A percentile compares a stretch with the other conserved stretches of the same genome.
These are phyloP conservation scores for Arge pagana DNA, from an alignment of 2,888 invertebrate genomes.

Conservation along the genomic window DNA sequence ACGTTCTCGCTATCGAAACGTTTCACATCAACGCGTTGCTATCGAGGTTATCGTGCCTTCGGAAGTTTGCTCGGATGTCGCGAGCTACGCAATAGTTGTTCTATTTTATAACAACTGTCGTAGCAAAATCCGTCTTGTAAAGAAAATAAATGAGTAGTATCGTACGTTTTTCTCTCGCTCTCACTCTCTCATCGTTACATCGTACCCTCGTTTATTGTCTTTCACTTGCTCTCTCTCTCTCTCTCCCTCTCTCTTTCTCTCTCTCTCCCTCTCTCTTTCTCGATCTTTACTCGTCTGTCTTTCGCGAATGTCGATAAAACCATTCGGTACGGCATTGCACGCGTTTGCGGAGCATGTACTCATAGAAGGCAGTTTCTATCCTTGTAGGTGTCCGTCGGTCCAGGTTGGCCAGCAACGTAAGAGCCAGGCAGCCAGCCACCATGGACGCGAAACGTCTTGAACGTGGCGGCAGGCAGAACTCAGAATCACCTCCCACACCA, in stretches of 20 bases:
- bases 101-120: not conserved
- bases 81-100: not conserved
- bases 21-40: not conserved
- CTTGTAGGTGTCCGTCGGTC: constrained; percentile 70
- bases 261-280: constrained; percentile 39
- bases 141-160: not conserved
- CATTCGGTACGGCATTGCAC: constrained; percentile 45
- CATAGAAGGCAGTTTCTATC: constrained; percentile 73
- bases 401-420: constrained; percentile 62
- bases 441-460: constrained; percentile 63
- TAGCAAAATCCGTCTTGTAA: not conserved
- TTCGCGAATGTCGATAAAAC: constrained; percentile 33
- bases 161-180: constrained; percentile 37
- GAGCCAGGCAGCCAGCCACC: constrained; percentile 56
- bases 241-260: constrained; percentile 39
- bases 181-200: constrained; percentile 12
- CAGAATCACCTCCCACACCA: constrained; percentile 46
- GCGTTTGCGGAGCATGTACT: constrained; percentile 46
- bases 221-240: not conserved
- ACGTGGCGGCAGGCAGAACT: constrained; percentile 55
- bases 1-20: constrained; percentile 6
- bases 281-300: constrained; percentile 39
- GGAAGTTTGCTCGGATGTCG: constrained; percentile 8
- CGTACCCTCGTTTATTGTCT: too few species aligned
- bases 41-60: constrained; percentile 3